A percentile compares a stretch with the other conserved stretches of the same genome.
Evolutionary conservation across 2,888 invertebrate species (phyloP).

Genomic region (Agriopis marginaria): DNA sequence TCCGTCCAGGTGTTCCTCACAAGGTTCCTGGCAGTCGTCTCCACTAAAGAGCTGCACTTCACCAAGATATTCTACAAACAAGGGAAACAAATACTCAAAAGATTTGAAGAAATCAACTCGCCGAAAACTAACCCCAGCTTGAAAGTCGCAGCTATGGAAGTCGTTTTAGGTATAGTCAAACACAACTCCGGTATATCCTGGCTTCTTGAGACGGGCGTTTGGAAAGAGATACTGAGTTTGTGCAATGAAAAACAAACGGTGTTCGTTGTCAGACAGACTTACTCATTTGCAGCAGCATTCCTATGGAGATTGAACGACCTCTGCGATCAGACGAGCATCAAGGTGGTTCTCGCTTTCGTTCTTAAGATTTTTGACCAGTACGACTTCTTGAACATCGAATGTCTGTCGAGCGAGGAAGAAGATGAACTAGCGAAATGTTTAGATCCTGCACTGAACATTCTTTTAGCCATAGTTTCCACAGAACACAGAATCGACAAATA

Average conservation of each 20-base stretch:
- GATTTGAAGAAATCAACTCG: slow-evolving; percentile 62
- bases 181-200: slow-evolving; percentile 89
- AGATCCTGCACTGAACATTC: slow-evolving; percentile 85
- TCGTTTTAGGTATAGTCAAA: slow-evolving; percentile 86
- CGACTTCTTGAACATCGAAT: slow-evolving; percentile 80
- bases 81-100: slow-evolving; percentile 58
- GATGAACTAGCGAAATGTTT: slow-evolving; percentile 82
- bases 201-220: slow-evolving; percentile 87
- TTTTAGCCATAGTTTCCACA: slow-evolving; percentile 84
- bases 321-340: slow-evolving; percentile 78
- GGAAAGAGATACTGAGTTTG: slow-evolving; percentile 88
- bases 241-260: slow-evolving; percentile 89
- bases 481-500: slow-evolving; percentile 74
- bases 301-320: slow-evolving; percentile 85
- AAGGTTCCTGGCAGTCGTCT: slow-evolving; percentile 87
- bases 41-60: slow-evolving; percentile 87
- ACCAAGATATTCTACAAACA: slow-evolving; percentile 81
- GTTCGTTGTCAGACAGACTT: slow-evolving; percentile 89
- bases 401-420: slow-evolving; percentile 79
- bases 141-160: slow-evolving; percentile 89
- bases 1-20: slow-evolving; percentile 87
- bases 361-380: slow-evolving; percentile 86
- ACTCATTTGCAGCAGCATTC: slow-evolving; percentile 87
- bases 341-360: slow-evolving; percentile 84
- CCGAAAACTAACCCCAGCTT: slow-evolving; percentile 85